phyloP scores from a whole-genome alignment of 2,113 vertebrate species.

The Fregetta grallaria region DNA sequence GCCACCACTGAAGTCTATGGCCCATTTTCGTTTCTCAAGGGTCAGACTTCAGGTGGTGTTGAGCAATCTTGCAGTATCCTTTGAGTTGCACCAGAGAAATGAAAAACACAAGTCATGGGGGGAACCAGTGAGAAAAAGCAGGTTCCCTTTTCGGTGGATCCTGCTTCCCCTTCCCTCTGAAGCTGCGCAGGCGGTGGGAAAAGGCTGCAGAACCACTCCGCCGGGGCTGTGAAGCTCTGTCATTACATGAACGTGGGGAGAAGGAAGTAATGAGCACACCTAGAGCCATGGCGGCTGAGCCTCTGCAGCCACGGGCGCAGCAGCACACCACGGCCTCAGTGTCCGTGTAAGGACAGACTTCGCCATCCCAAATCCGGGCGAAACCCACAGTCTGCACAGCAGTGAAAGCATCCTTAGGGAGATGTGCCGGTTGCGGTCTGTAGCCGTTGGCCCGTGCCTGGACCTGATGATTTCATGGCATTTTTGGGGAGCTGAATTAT shows the following conservation, averaged over 20 bases:
- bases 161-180: not conserved
- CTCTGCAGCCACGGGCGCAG: not conserved
- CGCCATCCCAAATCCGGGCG: rapidly evolving
- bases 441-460: rapidly evolving
- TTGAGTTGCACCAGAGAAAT: not conserved
- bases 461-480: not conserved
- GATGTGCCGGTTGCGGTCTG: not conserved
- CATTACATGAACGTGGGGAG: rapidly evolving
- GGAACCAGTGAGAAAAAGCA: not conserved
- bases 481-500: not conserved
- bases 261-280: not conserved
- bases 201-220: rapidly evolving
- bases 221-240: rapidly evolving
- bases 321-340: rapidly evolving
- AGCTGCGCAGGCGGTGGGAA: not conserved
- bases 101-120: not conserved
- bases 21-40: conserved; percentile 28
- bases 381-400: not conserved
- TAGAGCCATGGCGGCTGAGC: not conserved
- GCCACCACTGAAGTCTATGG: not conserved
- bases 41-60: not conserved
- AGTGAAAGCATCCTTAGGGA: not conserved
- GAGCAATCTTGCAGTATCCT: not conserved
- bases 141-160: conserved; percentile 25
- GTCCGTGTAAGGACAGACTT: not conserved